Conservation (phyloP, 2,888 invertebrate genomes). For the Theodoxus fluviatilis region DNA sequence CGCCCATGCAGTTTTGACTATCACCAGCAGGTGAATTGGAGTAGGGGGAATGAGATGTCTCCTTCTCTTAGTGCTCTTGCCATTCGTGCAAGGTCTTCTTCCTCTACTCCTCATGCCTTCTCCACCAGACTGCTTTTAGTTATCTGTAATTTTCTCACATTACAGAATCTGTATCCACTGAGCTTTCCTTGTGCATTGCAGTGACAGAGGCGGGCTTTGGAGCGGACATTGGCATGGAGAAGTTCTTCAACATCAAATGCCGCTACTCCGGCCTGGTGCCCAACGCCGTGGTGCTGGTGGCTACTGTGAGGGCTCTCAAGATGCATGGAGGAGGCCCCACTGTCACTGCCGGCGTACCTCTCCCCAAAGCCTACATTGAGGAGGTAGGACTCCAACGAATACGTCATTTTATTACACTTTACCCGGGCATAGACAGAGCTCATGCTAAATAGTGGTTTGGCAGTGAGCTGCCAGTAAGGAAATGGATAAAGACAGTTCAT, state of each 20-base stretch:
- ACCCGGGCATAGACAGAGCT: not conserved
- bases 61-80: too few relatives aligned
- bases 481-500: too few relatives aligned
- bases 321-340: constrained; percentile 98
- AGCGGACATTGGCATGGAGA: constrained; percentile 98
- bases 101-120: too few relatives aligned
- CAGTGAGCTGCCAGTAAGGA: too few relatives aligned
- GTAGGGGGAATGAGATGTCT: too few relatives aligned
- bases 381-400: constrained; percentile 66
- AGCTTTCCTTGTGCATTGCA: constrained; percentile 31
- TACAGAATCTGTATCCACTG: too few relatives aligned
- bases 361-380: constrained; percentile 81
- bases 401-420: not conserved
- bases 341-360: constrained; percentile 81
- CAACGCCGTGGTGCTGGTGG: constrained; percentile 89
- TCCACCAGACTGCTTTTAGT: too few relatives aligned
- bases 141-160: too few relatives aligned
- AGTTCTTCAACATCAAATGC: constrained; percentile 96
- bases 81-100: too few relatives aligned
- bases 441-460: too few relatives aligned
- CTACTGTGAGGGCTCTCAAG: constrained; percentile 92
- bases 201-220: constrained; percentile 99
- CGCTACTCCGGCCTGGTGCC: constrained; percentile 85
- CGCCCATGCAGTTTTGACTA: too few relatives aligned
- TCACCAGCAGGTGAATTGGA: too few relatives aligned